phyloP scores from a whole-genome alignment of 2,113 vertebrate species.

The Montifringilla adamsi region DNA sequence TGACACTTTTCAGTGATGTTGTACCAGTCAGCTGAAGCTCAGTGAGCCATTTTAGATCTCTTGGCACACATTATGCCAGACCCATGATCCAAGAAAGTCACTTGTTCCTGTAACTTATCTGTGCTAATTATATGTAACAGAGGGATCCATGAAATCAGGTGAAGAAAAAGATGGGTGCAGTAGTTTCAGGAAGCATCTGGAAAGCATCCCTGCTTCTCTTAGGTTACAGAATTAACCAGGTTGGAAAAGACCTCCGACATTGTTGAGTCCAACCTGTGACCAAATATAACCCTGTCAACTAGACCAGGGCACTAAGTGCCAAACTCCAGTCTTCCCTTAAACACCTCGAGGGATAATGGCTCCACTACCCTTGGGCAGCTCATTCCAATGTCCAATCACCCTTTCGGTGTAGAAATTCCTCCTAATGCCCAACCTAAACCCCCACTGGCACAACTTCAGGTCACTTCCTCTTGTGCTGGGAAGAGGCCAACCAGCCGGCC shows the following conservation, averaged over 20 bases:
- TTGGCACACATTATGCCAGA: not conserved
- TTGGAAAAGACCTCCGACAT: not conserved
- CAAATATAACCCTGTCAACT: fast-evolving
- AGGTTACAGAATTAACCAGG: not conserved
- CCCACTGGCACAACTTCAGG: not conserved
- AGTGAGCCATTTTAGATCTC: not conserved
- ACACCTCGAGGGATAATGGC: not conserved
- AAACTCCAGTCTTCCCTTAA: not conserved
- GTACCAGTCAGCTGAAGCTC: not conserved
- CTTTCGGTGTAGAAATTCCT: not conserved
- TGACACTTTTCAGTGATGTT: not conserved
- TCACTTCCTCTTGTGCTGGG: not conserved
- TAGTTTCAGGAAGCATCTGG: not conserved
- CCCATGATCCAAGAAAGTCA: not conserved
- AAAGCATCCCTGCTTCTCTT: not conserved
- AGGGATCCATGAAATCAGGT: not conserved
- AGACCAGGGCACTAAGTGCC: not conserved
- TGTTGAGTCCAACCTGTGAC: too few relatives aligned
- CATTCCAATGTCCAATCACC: not conserved
- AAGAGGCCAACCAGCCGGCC: fast-evolving
- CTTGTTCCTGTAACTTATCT: not conserved
- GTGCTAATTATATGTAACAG: not conserved
- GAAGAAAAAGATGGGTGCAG: fast-evolving
- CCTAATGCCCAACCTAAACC: not conserved
- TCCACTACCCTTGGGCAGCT: not conserved